Conservation (phyloP, 2,797 vertebrate genomes). For the Astyanax mexicanus region DNA sequence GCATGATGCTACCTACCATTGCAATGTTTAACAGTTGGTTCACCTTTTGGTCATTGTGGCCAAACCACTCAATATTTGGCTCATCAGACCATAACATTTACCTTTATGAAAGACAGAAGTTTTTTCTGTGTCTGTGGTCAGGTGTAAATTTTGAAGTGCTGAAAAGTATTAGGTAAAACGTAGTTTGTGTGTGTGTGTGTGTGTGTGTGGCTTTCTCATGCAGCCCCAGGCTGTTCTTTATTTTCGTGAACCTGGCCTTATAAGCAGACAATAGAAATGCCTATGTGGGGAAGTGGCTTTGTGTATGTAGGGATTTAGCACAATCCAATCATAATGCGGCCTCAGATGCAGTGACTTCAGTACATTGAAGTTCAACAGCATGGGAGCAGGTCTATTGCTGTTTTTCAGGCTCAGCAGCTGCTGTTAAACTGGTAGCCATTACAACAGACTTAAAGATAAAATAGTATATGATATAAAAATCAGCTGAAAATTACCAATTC, state of each 20-base stretch:
- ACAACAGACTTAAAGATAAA: not conserved
- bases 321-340: not conserved
- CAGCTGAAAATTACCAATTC: not conserved
- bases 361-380: not conserved
- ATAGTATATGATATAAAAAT: not conserved
- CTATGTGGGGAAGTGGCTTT: slow-evolving; percentile 34
- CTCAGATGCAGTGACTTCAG: not conserved
- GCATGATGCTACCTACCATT: no score
- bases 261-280: slow-evolving; percentile 44
- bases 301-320: slow-evolving; percentile 36
- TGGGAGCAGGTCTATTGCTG: not conserved
- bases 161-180: no score
- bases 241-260: not conserved
- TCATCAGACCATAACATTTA: no score
- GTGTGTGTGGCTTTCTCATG: no score
- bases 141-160: no score
- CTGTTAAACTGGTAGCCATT: not conserved
- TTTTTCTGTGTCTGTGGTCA: no score
- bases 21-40: no score
- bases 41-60: no score
- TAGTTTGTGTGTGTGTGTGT: no score
- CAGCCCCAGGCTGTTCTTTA: slow-evolving; percentile 11
- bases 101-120: no score
- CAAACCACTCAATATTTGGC: no score
- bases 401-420: not conserved